Percentiles rank a stretch among this genome's conserved stretches.
phyloP scores from a whole-genome alignment of 2,797 vertebrate species.

The Micropoecilia bifurca region DNA sequence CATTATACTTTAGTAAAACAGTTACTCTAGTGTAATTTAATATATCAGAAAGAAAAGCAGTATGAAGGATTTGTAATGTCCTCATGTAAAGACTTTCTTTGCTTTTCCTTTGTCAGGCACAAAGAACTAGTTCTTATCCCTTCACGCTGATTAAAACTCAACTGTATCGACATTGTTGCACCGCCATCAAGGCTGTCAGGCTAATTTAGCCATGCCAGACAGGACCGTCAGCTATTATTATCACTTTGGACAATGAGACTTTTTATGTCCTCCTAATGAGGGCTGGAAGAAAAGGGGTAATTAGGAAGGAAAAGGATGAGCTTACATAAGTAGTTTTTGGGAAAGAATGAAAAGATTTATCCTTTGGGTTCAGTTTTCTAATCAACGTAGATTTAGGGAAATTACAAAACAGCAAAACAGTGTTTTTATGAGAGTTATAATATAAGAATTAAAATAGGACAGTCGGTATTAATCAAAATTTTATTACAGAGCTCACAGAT shows the following conservation, averaged over 20 bases:
- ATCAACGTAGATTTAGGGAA: not conserved
- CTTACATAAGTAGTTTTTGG: not conserved
- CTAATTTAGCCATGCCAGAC: conserved; percentile 27
- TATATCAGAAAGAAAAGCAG: conserved; percentile 9
- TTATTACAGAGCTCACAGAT: not conserved
- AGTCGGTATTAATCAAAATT: not conserved
- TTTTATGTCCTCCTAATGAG: conserved; percentile 15
- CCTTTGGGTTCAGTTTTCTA: not conserved
- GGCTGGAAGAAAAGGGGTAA: not conserved
- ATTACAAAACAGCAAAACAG: conserved; percentile 8
- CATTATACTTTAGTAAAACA: conserved; percentile 5
- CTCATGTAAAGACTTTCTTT: conserved; percentile 36
- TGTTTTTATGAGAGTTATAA: not conserved
- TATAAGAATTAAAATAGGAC: not conserved
- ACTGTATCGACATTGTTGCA: conserved; percentile 30
- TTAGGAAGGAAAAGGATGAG: not conserved
- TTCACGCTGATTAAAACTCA: conserved; percentile 46
- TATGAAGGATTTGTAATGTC: conserved; percentile 29
- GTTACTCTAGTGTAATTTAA: conserved; percentile 8
- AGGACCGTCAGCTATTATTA: conserved; percentile 4
- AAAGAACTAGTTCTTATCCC: conserved; percentile 35
- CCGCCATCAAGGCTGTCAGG: conserved; percentile 20
- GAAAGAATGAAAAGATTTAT: conserved; percentile 1
- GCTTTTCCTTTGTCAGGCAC: conserved; percentile 27
- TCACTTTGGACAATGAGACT: conserved; percentile 10